Evolutionary conservation across 1,140 invertebrate genomes (phyloP).

Genomic region (Planococcus citri): DNA sequence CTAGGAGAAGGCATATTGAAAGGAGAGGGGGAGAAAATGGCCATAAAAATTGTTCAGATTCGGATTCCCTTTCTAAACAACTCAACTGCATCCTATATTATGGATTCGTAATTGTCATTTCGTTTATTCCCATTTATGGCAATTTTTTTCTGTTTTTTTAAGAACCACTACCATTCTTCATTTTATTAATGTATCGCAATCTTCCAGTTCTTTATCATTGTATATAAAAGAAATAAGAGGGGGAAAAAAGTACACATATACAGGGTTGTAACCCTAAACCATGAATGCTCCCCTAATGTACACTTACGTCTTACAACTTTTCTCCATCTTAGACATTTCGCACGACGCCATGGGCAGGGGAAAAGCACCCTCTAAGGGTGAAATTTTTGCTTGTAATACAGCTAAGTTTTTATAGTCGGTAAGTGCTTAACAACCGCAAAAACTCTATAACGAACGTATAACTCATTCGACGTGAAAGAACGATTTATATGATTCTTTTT

Average conservation of each 20-base stretch:
- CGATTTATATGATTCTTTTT: not conserved
- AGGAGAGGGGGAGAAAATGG: too few relatives aligned
- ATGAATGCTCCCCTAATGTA: not conserved
- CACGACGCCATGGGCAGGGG: too few relatives aligned
- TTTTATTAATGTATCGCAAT: constrained; percentile 2
- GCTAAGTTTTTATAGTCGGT: not conserved
- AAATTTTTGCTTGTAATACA: not conserved
- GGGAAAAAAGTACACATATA: not conserved
- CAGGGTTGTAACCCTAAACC: not conserved
- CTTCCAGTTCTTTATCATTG: not conserved
- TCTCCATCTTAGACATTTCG: not conserved
- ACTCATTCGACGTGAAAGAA: not conserved
- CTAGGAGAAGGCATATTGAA: too few relatives aligned
- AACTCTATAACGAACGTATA: not conserved
- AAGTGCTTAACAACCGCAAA: constrained; percentile 2
- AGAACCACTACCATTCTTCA: too few relatives aligned
- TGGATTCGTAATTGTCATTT: too few relatives aligned
- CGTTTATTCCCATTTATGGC: too few relatives aligned
- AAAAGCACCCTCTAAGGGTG: not conserved
- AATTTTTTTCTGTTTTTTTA: too few relatives aligned
- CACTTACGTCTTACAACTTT: constrained; percentile 2
- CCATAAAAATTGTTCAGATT: too few relatives aligned
- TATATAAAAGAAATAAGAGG: too few relatives aligned
- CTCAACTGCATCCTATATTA: too few relatives aligned
- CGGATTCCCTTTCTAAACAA: too few relatives aligned